Conservation (phyloP, 2,888 invertebrate species). For the Aspidiotus destructor region DNA sequence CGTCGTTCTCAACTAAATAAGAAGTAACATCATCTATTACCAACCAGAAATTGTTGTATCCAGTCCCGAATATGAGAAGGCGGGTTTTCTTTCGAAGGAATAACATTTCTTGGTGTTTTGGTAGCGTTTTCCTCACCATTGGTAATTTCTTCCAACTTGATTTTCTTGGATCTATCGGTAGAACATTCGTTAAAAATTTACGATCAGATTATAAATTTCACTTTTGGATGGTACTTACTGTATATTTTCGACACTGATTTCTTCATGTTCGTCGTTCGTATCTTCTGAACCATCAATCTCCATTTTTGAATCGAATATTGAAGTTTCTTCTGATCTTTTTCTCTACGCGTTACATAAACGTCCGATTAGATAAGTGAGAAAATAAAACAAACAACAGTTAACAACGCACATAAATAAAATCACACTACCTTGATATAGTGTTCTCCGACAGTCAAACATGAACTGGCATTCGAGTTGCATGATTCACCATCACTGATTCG, state of each 20-base stretch:
- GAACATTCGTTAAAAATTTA: not conserved
- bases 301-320: slow-evolving; percentile 12
- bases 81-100: slow-evolving; percentile 69
- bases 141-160: slow-evolving; percentile 22
- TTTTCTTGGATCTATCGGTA: slow-evolving; percentile 13
- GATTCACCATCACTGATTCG: slow-evolving; percentile 25
- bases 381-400: not conserved
- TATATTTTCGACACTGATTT: not conserved
- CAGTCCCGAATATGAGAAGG: slow-evolving; percentile 66
- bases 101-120: slow-evolving; percentile 45
- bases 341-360: slow-evolving; percentile 7
- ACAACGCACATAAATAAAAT: not conserved
- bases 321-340: slow-evolving; percentile 12
- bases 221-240: not conserved
- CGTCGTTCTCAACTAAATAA: not conserved
- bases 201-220: not conserved
- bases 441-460: slow-evolving; percentile 15
- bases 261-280: slow-evolving; percentile 10
- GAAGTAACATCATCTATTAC: slow-evolving; percentile 15
- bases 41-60: slow-evolving; percentile 62
- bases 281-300: slow-evolving; percentile 1
- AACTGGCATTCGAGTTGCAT: slow-evolving; percentile 19
- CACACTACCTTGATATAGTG: slow-evolving; percentile 21
- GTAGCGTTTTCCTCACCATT: slow-evolving; percentile 9
- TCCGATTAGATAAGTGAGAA: no score